Evolutionary conservation across 2,888 invertebrate species (phyloP).

Genomic region (Meiosimyza platycephala): DNA sequence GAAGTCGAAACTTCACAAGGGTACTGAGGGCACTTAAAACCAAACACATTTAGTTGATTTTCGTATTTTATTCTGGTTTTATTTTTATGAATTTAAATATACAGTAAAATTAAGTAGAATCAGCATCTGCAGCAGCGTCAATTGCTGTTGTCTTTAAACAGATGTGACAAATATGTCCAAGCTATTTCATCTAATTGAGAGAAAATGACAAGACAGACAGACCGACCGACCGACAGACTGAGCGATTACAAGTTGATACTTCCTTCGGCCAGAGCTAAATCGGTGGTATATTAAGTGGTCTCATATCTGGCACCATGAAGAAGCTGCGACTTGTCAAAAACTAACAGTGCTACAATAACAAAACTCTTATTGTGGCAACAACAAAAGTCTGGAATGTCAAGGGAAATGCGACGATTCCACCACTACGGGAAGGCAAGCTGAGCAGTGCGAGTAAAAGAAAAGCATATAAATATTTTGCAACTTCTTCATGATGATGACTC

Average conservation of each 20-base stretch:
- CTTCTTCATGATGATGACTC: constrained; percentile 41
- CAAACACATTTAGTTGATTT: constrained; percentile 29
- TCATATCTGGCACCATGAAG: not conserved
- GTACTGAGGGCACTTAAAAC: constrained; percentile 39
- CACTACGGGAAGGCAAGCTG: constrained; percentile 22
- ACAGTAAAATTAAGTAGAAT: not conserved
- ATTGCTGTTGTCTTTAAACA: constrained; percentile 46
- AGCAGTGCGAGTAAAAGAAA: not conserved
- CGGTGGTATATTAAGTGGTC: constrained; percentile 10
- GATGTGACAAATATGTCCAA: constrained; percentile 60
- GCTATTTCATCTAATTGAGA: constrained; percentile 53
- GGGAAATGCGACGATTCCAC: not conserved
- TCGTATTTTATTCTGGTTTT: constrained; percentile 21
- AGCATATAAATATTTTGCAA: constrained; percentile 30
- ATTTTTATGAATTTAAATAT: constrained; percentile 23
- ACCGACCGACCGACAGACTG: too few relatives aligned
- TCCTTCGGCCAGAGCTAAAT: constrained; percentile 32
- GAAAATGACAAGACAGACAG: constrained; percentile 23
- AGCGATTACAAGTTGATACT: constrained; percentile 43
- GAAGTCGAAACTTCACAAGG: constrained; percentile 2
- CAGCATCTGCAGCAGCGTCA: constrained; percentile 24
- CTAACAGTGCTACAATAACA: constrained; percentile 19
- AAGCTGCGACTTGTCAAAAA: constrained; percentile 27
- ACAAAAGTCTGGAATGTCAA: constrained; percentile 15
- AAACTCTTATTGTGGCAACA: constrained; percentile 4